Percentiles rank a stretch among this genome's conserved stretches.
phyloP scores from a whole-genome alignment of 2,888 invertebrate genomes.

The Andrena bucephala region DNA sequence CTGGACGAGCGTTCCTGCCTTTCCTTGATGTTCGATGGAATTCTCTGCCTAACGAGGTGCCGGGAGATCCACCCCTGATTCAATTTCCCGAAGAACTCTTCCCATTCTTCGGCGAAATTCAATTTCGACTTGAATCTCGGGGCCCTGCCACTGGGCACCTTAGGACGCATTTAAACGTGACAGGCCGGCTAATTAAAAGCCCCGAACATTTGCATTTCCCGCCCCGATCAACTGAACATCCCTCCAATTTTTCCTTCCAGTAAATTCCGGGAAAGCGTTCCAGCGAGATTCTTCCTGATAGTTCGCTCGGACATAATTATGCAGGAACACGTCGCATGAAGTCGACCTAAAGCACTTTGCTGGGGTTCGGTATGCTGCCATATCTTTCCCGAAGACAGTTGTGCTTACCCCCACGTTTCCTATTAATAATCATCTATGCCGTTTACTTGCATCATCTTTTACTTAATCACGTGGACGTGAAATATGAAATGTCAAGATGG shows the following conservation, averaged over 20 bases:
- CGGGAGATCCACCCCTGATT: constrained; percentile 65
- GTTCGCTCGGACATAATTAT: constrained; percentile 25
- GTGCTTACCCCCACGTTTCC: neutral
- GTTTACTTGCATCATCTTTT: neutral
- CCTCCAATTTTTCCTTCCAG: constrained; percentile 33
- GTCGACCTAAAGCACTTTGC: neutral
- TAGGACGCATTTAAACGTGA: constrained; percentile 53
- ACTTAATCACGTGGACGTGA: neutral
- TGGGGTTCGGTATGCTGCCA: neutral
- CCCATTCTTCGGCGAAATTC: constrained; percentile 74
- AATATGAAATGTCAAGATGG: neutral
- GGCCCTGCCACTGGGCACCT: constrained; percentile 62
- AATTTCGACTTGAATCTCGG: constrained; percentile 70
- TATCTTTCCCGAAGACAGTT: neutral
- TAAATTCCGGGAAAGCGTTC: constrained; percentile 27
- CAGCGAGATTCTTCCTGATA: constrained; percentile 21
- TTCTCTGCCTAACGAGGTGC: constrained; percentile 72
- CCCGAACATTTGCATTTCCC: constrained; percentile 68
- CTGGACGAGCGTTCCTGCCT: constrained; percentile 51
- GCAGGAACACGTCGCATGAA: neutral
- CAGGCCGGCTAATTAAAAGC: constrained; percentile 70
- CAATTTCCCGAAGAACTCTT: constrained; percentile 72
- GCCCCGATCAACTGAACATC: constrained; percentile 53
- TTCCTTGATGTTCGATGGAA: constrained; percentile 66
- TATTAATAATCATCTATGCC: neutral